phyloP scores from a whole-genome alignment of 2,888 invertebrate genomes.

The Ferrisia virgata region DNA sequence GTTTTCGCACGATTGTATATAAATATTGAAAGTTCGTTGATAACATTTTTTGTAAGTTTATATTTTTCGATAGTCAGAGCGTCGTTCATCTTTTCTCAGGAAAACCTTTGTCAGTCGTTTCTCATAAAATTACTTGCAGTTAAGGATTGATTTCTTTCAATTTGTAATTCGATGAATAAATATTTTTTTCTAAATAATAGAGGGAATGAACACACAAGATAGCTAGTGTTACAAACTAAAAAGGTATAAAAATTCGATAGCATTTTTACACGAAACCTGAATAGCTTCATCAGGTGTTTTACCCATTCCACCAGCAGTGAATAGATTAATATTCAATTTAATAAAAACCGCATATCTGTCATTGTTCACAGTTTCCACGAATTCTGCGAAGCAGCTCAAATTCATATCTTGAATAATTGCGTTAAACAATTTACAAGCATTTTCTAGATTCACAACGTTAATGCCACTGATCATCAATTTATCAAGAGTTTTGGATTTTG shows the following conservation, averaged over 20 bases:
- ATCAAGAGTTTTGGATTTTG: background rate
- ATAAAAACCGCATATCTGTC: background rate
- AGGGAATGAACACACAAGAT: background rate
- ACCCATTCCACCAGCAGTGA: background rate
- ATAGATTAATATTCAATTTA: background rate
- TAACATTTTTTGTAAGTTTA: too few relatives aligned
- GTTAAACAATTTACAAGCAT: background rate
- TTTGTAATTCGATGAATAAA: background rate
- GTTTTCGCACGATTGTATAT: too few relatives aligned
- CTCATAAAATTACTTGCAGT: too few relatives aligned
- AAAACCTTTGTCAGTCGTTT: too few relatives aligned
- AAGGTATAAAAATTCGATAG: background rate
- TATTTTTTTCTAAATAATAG: too few relatives aligned
- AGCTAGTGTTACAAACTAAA: background rate
- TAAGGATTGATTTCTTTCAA: too few relatives aligned
- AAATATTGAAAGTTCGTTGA: too few relatives aligned
- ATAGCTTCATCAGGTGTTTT: background rate
- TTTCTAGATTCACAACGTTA: background rate
- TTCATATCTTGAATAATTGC: background rate
- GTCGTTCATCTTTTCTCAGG: too few relatives aligned
- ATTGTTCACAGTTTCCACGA: background rate
- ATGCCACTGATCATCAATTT: background rate
- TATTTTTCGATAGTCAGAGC: too few relatives aligned
- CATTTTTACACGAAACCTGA: background rate
- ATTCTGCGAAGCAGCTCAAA: background rate